phyloP scores from a whole-genome alignment of 2,797 vertebrate genomes.

The Hippopotamyrus pictus region DNA sequence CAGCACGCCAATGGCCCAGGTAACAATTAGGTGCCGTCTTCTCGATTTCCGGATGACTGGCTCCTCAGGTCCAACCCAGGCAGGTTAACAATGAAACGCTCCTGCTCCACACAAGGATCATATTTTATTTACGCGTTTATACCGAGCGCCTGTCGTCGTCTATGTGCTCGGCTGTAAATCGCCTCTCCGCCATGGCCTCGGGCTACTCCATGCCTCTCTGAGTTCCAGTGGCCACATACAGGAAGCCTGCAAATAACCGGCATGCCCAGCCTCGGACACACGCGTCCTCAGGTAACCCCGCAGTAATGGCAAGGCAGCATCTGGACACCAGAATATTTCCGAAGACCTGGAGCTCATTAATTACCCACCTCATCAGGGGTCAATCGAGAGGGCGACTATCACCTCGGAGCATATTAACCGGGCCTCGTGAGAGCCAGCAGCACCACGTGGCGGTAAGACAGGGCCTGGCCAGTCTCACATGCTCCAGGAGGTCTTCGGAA shows the following conservation, averaged over 20 bases:
- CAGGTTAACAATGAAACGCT: not conserved
- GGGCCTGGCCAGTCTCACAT: not conserved
- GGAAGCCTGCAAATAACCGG: not conserved
- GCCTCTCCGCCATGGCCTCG: not conserved
- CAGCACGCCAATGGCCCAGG: not conserved
- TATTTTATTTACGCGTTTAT: not conserved
- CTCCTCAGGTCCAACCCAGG: not conserved
- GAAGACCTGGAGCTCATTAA: not conserved
- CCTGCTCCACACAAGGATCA: not conserved
- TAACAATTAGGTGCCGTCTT: not conserved
- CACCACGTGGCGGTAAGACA: not conserved
- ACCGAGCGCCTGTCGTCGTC: not conserved
- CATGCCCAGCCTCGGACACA: not conserved
- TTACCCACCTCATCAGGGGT: not conserved
- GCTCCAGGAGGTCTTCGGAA: not conserved
- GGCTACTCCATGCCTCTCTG: not conserved
- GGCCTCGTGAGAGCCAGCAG: not conserved
- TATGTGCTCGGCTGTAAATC: not conserved
- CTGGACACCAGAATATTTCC: not conserved
- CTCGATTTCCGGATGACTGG: not conserved
- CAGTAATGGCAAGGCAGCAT: not conserved
- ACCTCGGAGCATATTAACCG: not conserved
- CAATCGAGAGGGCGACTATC: not conserved
- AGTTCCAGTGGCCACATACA: not conserved
- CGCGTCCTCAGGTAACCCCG: not conserved